Base-by-base conservation (phyloP, 1,140 invertebrate species). In the Heterodera carotae region DNA sequence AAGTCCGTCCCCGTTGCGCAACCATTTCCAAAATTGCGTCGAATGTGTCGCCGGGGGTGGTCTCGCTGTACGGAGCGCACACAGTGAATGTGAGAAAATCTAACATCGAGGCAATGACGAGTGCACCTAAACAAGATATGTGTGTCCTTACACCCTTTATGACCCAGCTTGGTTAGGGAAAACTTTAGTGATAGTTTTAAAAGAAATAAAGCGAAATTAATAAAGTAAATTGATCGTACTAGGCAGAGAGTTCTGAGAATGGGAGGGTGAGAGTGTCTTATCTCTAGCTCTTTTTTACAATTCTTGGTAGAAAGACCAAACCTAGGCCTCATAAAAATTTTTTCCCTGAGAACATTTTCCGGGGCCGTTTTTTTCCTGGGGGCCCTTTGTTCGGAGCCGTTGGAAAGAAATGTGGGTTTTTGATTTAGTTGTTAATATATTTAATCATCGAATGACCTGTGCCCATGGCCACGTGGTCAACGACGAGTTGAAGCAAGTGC, bases 11-110 rank as follows among this genome's bases (percentile, higher is more conserved):
- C 83, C 94, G 91, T 56, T 92, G 91, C 1, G 96, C 94, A 1
- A 99, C 95, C 91, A 97, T 92, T 89, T 96, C 93, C 43, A 99
- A 89, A 43, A 99, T 89, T 77, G 92, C 92, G 88, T 99, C 97
- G 90, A 99, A 99, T 87, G 97, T 93, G 84, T 94, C 94, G 27
- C 96, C 95, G 87, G 97, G 94, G 0, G 97, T 99, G 39, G 97
- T 99, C 90, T 99, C 97, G 88, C 94, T 96, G 89, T 98, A 99
- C 29, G 97, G 97, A 77, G 97, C 94, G 90, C 97, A 99, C 12
- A 99, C 90, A 7, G 95, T 93, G 90, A 97, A 99, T n/a, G 96
- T 99, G 78, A 99, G 90, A 87, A 99, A 96, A 89, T 99, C 97
- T 84, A 99, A 90, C 94, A 99, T 97, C 48, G 95, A 93, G 29